phyloP scores from a whole-genome alignment of 2,888 invertebrate species.

The Andrena flavipes region DNA sequence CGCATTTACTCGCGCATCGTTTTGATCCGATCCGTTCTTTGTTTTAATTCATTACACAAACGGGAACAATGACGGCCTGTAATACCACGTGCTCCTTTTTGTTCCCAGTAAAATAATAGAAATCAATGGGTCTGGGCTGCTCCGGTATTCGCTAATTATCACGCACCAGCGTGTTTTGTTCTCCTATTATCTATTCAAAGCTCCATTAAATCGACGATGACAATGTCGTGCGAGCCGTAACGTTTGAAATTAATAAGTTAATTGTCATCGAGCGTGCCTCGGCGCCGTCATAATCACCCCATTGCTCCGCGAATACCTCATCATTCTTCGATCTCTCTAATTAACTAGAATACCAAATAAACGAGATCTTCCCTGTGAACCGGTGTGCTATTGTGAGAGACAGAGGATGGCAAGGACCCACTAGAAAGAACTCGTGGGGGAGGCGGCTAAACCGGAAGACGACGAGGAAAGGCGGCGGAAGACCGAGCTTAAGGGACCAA shows the following conservation, averaged over 20 bases:
- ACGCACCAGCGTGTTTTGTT: conserved; percentile 53
- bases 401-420: conserved; percentile 21
- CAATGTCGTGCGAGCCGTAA: neutral
- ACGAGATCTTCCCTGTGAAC: neutral
- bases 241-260: conserved; percentile 2
- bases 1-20: neutral
- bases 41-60: conserved; percentile 25
- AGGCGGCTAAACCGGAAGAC: conserved; percentile 78
- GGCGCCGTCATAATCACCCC: neutral
- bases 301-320: neutral
- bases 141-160: conserved; percentile 53
- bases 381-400: neutral
- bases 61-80: conserved; percentile 16
- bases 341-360: too few relatives aligned
- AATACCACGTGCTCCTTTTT: conserved; percentile 17
- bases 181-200: conserved; percentile 60
- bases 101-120: conserved; percentile 46
- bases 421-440: conserved; percentile 42
- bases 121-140: conserved; percentile 39
- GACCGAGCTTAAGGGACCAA: conserved; percentile 75
- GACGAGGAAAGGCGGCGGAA: conserved; percentile 78
- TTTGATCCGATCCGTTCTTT: conserved; percentile 13
- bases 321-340: neutral
- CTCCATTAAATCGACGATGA: conserved; percentile 35
- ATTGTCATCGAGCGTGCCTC: conserved; percentile 7